Conservation (phyloP, 2,888 invertebrate species). For the Phanerotoma sp. region DNA sequence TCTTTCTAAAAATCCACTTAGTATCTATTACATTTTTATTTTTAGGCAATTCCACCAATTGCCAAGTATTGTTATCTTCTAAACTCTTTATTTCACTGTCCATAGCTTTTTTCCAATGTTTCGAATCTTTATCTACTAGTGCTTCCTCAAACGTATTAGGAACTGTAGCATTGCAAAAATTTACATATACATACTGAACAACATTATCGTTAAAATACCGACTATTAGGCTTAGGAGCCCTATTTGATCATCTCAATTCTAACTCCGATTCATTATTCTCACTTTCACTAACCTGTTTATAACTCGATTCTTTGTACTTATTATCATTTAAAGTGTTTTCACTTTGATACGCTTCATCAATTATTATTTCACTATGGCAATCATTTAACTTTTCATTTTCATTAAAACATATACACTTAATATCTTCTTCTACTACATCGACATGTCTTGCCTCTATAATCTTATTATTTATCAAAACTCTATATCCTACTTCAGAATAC, state of each 20-base stretch:
- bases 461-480: slow-evolving; percentile 25
- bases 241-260: too few relatives aligned
- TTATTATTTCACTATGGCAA: too few relatives aligned
- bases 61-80: slow-evolving; percentile 13
- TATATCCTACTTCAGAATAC: slow-evolving; percentile 19
- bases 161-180: background rate
- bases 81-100: background rate
- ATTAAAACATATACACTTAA: slow-evolving; percentile 1
- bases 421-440: slow-evolving; percentile 15
- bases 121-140: background rate
- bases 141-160: slow-evolving; percentile 2
- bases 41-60: slow-evolving; percentile 20
- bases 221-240: too few relatives aligned
- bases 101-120: slow-evolving; percentile 4
- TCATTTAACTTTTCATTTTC: background rate
- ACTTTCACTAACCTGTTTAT: too few relatives aligned
- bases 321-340: slow-evolving; percentile 1
- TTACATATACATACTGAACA: slow-evolving; percentile 1
- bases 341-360: background rate
- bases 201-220: too few relatives aligned
- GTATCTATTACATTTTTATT: slow-evolving; percentile 26
- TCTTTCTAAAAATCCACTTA: slow-evolving; percentile 31
- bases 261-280: too few relatives aligned
- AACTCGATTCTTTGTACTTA: too few relatives aligned
- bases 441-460: slow-evolving; percentile 26